Conservation (phyloP, 64 coral and sea anemone species). For the Montipora foliosa region DNA sequence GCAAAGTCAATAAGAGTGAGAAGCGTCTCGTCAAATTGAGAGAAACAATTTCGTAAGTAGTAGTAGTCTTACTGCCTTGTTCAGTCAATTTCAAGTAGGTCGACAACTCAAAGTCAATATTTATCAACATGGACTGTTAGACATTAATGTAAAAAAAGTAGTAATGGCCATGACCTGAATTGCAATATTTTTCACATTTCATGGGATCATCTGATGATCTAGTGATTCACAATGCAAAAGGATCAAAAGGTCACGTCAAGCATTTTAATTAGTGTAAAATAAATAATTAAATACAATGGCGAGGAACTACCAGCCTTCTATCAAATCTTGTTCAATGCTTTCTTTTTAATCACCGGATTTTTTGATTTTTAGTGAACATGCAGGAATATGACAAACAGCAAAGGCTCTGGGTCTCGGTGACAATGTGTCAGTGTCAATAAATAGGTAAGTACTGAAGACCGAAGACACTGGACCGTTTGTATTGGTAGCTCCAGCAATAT, state of each 20-base stretch:
- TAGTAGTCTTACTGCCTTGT: background rate
- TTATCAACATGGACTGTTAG: background rate
- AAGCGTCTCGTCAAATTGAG: background rate
- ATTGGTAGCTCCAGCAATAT: background rate
- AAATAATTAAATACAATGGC: background rate
- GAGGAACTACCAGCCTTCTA: background rate
- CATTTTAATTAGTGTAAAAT: background rate
- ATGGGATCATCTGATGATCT: no score
- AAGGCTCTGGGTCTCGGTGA: background rate
- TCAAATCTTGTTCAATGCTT: background rate
- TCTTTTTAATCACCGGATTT: background rate
- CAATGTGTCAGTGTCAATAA: background rate
- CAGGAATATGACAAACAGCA: background rate
- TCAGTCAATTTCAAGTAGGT: background rate
- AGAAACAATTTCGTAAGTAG: background rate
- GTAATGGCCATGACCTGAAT: background rate
- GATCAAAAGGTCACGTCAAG: background rate
- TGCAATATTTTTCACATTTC: background rate
- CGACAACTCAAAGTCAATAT: background rate
- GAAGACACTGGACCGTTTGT: background rate
- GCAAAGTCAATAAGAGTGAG: background rate
- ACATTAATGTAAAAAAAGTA: background rate
- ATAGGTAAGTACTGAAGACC: background rate
- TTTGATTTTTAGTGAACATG: background rate
- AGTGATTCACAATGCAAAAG: background rate